These are phyloP conservation scores for Allolobophora icterica DNA, from an alignment of 2,888 invertebrate genomes.

Conservation along the genomic window DNA sequence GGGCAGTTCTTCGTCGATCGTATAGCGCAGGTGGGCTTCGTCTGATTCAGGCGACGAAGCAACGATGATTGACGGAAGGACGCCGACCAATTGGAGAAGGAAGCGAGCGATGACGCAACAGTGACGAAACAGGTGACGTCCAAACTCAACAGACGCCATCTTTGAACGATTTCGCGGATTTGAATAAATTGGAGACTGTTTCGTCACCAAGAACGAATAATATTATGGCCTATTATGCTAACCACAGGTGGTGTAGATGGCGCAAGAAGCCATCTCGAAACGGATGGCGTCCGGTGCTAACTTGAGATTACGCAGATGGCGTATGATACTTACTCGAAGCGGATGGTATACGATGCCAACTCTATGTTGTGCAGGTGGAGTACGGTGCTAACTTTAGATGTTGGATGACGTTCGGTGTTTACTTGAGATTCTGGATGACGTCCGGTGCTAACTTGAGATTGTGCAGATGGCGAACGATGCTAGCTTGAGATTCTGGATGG, in stretches of 20 bases:
- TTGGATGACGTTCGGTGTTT: too few relatives aligned
- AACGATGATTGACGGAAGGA: slow-evolving; percentile 13
- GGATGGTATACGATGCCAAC: background rate
- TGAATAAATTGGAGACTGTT: background rate
- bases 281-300: background rate
- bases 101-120: background rate
- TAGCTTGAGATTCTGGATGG: background rate
- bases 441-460: too few relatives aligned
- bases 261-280: background rate
- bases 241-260: background rate
- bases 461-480: too few relatives aligned
- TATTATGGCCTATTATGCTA: background rate
- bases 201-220: too few relatives aligned
- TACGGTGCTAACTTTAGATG: too few relatives aligned
- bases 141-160: slow-evolving; percentile 2
- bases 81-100: background rate
- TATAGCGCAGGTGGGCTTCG: slow-evolving; percentile 33
- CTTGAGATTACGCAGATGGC: background rate
- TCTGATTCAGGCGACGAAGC: background rate
- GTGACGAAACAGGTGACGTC: background rate
- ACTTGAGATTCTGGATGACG: too few relatives aligned
- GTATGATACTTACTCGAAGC: background rate
- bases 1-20: slow-evolving; percentile 43
- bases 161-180: background rate
- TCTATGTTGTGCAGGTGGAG: background rate